phyloP scores from a whole-genome alignment of 2,797 vertebrate species.

The Lindbergichthys nudifrons region DNA sequence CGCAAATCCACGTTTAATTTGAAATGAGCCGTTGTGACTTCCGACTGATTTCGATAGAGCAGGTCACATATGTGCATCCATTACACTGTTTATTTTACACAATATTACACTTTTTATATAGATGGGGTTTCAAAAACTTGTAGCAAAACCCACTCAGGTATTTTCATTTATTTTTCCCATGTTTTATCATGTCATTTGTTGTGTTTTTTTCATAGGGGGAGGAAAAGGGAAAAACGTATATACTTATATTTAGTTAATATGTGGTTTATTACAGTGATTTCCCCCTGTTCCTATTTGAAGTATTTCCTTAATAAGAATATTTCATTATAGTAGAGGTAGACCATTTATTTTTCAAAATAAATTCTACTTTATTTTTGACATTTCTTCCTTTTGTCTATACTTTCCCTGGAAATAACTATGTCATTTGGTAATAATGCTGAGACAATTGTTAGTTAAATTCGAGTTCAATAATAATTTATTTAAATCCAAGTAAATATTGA shows the following conservation, averaged over 20 bases:
- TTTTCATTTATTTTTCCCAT: neutral
- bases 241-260: neutral
- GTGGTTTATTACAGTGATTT: neutral
- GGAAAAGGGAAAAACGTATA: neutral
- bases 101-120: no score
- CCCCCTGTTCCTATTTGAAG: neutral
- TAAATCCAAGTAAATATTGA: neutral
- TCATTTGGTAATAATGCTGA: neutral
- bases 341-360: neutral
- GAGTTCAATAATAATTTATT: neutral
- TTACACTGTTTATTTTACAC: neutral
- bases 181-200: neutral
- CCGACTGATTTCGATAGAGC: no score
- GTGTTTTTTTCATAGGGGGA: neutral
- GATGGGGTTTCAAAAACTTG: neutral
- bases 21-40: no score
- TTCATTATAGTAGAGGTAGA: no score
- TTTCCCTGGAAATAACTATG: neutral
- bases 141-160: no score
- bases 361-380: neutral
- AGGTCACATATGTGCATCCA: neutral
- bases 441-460: neutral
- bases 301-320: no score
- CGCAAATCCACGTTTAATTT: no score
- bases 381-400: neutral